Evolutionary conservation across 2,888 invertebrate species (phyloP).

Genomic region (Cactoblastis cactorum): DNA sequence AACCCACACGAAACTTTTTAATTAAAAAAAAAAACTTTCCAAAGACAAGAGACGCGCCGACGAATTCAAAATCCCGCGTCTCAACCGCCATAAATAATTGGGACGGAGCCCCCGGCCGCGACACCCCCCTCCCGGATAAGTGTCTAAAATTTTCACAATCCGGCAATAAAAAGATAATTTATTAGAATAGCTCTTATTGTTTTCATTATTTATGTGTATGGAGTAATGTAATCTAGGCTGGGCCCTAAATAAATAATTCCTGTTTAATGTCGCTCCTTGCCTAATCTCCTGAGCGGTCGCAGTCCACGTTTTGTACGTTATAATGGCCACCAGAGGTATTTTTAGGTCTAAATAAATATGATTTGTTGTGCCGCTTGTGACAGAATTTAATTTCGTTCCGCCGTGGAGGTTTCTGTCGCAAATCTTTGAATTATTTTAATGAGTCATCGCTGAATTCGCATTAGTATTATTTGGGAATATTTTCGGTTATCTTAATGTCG

Average conservation of each 20-base stretch:
- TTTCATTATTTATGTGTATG: constrained; percentile 80
- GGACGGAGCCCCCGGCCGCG: constrained; percentile 64
- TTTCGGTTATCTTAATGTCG: constrained; percentile 8
- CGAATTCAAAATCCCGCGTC: constrained; percentile 72
- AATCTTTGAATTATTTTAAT: constrained; percentile 74
- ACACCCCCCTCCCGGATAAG: constrained; percentile 65
- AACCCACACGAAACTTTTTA: constrained; percentile 72
- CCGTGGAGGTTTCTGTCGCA: constrained; percentile 49
- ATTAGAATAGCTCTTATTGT: constrained; percentile 80
- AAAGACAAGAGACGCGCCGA: constrained; percentile 66
- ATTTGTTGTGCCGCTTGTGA: constrained; percentile 75
- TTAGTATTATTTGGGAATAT: constrained; percentile 36
- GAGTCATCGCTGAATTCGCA: constrained; percentile 49
- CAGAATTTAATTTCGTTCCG: constrained; percentile 75
- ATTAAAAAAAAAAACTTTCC: constrained; percentile 70
- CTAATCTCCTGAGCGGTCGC: constrained; percentile 72
- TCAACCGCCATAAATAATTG: constrained; percentile 77
- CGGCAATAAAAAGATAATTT: constrained; percentile 80
- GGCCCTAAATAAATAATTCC: constrained; percentile 79
- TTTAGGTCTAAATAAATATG: constrained; percentile 79
- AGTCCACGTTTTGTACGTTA: constrained; percentile 62
- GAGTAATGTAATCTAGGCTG: constrained; percentile 78
- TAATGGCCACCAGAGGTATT: constrained; percentile 78
- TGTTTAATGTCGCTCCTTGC: constrained; percentile 78
- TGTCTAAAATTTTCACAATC: constrained; percentile 80